Percentiles rank a stretch among this genome's conserved stretches.
phyloP scores from a whole-genome alignment of 2,888 invertebrate species.

The Dicycla oo region DNA sequence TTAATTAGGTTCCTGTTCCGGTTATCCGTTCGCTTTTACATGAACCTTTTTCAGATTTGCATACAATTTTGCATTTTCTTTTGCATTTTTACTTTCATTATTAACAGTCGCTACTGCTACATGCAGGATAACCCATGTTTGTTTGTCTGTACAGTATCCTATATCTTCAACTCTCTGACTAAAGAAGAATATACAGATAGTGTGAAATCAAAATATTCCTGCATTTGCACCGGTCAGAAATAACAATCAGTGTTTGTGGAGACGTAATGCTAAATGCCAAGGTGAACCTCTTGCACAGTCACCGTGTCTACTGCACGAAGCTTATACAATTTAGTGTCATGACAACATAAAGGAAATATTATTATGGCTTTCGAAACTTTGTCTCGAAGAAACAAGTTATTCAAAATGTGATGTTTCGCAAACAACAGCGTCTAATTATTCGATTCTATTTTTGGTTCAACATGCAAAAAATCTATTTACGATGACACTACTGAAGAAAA shows the following conservation, averaged over 20 bases:
- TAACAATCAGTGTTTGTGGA: slow-evolving; percentile 72
- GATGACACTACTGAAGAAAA: slow-evolving; percentile 2
- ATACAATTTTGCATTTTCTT: neutral
- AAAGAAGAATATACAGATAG: slow-evolving; percentile 5
- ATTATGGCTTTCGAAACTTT: slow-evolving; percentile 53
- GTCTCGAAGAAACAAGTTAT: slow-evolving; percentile 14
- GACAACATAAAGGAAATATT: slow-evolving; percentile 58
- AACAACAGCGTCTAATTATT: slow-evolving; percentile 1
- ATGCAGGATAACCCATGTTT: neutral
- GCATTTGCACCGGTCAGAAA: slow-evolving; percentile 64
- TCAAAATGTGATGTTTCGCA: neutral
- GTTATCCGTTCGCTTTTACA: neutral
- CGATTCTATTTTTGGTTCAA: neutral
- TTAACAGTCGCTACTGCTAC: neutral
- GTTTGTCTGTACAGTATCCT: neutral
- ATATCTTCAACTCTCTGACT: neutral
- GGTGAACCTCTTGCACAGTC: slow-evolving; percentile 84
- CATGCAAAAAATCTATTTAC: neutral
- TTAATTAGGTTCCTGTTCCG: neutral
- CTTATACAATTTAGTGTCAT: slow-evolving; percentile 65
- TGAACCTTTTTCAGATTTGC: neutral
- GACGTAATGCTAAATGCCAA: slow-evolving; percentile 84
- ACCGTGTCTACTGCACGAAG: slow-evolving; percentile 71
- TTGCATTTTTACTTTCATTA: neutral
- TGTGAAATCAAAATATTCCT: slow-evolving; percentile 36